Conservation (phyloP, 2,888 invertebrate species). For the Carterocephalus palaemon region DNA sequence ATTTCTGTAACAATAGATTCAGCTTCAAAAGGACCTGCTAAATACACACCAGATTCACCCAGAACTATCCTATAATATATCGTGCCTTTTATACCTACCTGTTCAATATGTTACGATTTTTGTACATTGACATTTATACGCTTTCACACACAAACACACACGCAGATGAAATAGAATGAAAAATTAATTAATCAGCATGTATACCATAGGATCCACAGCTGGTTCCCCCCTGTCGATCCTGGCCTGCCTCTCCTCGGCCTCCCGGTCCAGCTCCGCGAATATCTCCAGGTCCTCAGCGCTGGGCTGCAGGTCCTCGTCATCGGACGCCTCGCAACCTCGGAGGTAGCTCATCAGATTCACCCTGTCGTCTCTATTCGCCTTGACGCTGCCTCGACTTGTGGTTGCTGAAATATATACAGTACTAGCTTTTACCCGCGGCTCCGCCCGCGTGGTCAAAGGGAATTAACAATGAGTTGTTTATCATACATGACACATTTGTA, state of each 20-base stretch:
- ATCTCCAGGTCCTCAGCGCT: conserved; percentile 66
- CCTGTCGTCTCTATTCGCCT: conserved; percentile 45
- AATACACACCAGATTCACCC: neutral
- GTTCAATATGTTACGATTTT: too few relatives aligned
- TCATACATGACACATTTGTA: too few relatives aligned
- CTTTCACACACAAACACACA: too few relatives aligned
- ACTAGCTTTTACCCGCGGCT: too few relatives aligned
- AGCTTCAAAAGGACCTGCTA: neutral
- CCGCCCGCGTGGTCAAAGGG: too few relatives aligned
- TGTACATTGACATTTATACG: too few relatives aligned
- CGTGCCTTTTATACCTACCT: neutral
- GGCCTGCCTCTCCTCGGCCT: conserved; percentile 57
- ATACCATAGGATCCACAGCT: conserved; percentile 66
- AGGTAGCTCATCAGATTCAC: conserved; percentile 54
- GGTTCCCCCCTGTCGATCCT: conserved; percentile 68
- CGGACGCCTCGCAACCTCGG: conserved; percentile 39
- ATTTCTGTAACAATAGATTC: conserved; percentile 44
- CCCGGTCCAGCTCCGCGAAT: conserved; percentile 61
- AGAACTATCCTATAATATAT: neutral
- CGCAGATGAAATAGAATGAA: too few relatives aligned
- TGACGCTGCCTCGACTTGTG: neutral
- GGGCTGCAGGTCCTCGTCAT: conserved; percentile 50
- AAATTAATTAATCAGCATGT: conserved; percentile 1
- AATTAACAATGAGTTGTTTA: too few relatives aligned
- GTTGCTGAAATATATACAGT: conserved; percentile 26